Evolutionary conservation across 1,140 invertebrate species (phyloP).

Genomic region (Octopus bimaculoides): DNA sequence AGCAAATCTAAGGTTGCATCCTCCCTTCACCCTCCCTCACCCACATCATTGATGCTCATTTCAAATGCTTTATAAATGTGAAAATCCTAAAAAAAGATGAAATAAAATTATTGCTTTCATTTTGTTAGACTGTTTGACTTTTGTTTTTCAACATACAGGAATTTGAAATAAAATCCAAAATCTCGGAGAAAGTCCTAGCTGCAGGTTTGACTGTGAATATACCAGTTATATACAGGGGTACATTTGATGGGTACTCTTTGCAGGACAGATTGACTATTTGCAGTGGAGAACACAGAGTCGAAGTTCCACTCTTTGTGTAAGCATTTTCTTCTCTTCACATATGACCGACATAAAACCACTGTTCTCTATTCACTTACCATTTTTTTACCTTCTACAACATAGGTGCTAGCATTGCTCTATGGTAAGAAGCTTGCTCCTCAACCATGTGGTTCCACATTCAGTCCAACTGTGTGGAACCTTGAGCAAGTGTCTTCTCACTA

Average conservation of each 20-base stretch:
- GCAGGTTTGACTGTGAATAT: slow-evolving; percentile 50
- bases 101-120: background rate
- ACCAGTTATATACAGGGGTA: slow-evolving; percentile 46
- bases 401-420: too few relatives aligned
- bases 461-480: too few relatives aligned
- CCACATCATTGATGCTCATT: too few relatives aligned
- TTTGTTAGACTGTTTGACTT: background rate
- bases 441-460: too few relatives aligned
- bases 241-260: slow-evolving; percentile 34
- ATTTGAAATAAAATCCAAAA: slow-evolving; percentile 54
- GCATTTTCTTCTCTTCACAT: slow-evolving; percentile 19
- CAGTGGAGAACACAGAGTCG: slow-evolving; percentile 52
- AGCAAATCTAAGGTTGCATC: too few relatives aligned
- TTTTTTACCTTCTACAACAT: too few relatives aligned
- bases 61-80: background rate
- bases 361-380: too few relatives aligned
- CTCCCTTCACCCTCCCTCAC: too few relatives aligned
- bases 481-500: too few relatives aligned
- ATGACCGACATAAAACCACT: too few relatives aligned
- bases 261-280: slow-evolving; percentile 51
- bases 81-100: background rate
- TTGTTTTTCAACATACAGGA: slow-evolving; percentile 32
- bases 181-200: slow-evolving; percentile 51
- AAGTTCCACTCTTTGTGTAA: slow-evolving; percentile 54
- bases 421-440: too few relatives aligned